Percentiles rank a stretch among this genome's conserved stretches.
Conservation (phyloP, 2,113 vertebrate genomes). For the Mohoua ochrocephala region DNA sequence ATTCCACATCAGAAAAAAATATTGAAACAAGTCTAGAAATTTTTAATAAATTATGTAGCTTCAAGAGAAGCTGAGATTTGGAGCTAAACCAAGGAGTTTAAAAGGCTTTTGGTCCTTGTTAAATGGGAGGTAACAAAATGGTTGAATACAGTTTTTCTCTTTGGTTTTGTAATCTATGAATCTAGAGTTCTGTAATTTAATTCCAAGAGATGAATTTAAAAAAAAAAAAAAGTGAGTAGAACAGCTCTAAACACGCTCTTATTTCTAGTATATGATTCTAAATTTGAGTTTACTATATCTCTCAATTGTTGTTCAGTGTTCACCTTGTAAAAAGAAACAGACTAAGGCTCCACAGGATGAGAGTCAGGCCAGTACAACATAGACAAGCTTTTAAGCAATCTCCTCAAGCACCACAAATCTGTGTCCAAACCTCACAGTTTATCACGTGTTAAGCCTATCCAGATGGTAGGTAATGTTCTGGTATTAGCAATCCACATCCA, state of each 20-base stretch:
- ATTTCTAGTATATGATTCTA: background rate
- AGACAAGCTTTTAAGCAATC: background rate
- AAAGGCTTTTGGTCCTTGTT: background rate
- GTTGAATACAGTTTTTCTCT: background rate
- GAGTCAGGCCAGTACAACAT: background rate
- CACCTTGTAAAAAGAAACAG: background rate
- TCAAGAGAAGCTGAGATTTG: background rate
- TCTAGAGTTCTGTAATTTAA: background rate
- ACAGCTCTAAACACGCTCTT: background rate
- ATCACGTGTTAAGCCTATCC: slow-evolving; percentile 36
- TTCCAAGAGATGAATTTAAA: background rate
- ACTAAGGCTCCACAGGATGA: background rate
- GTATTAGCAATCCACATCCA: slow-evolving; percentile 8
- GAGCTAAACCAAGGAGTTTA: background rate
- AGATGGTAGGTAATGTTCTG: slow-evolving; percentile 21
- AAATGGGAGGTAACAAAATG: background rate
- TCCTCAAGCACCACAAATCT: background rate
- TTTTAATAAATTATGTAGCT: background rate
- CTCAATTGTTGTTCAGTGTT: background rate
- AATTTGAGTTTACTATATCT: background rate
- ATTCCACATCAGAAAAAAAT: background rate
- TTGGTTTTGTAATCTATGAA: background rate
- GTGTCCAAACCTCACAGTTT: slow-evolving; percentile 34
- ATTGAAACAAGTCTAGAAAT: background rate
- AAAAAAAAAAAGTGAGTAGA: background rate